Evolutionary conservation across 2,797 vertebrate genomes (phyloP).

Genomic region (Toxotes lorentzi): DNA sequence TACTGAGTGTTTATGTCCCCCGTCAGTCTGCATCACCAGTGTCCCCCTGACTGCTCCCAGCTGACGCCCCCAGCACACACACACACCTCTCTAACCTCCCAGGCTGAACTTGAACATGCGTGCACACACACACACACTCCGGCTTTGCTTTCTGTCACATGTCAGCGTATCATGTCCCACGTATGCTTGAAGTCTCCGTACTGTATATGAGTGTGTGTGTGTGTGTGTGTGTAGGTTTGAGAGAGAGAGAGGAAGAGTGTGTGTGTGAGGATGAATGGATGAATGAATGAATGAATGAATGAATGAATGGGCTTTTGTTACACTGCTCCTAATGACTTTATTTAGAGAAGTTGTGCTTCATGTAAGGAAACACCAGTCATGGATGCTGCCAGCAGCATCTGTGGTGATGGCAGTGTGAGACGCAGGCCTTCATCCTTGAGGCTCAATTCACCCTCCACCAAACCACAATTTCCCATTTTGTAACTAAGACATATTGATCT

Average conservation of each 20-base stretch:
- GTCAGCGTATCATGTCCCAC: conserved; percentile 72
- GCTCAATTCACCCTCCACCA: conserved; percentile 44
- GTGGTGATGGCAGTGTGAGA: conserved; percentile 84
- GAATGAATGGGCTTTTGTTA: conserved; percentile 84
- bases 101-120: conserved; percentile 64
- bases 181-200: conserved; percentile 26
- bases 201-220: conserved; percentile 21
- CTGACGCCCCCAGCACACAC: conserved; percentile 56
- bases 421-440: conserved; percentile 81
- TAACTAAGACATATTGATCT: conserved; percentile 86
- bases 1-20: conserved; percentile 82
- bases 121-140: conserved; percentile 37
- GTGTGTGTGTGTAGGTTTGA: conserved; percentile 34
- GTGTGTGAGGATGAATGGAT: conserved; percentile 22
- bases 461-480: conserved; percentile 33
- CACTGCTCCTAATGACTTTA: conserved; percentile 88
- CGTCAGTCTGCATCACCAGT: conserved; percentile 83
- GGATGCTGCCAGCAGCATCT: conserved; percentile 87
- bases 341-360: conserved; percentile 93
- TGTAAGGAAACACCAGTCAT: conserved; percentile 92
- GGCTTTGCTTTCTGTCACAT: conserved; percentile 80
- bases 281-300: conserved; percentile 60
- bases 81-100: conserved; percentile 52
- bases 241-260: conserved; percentile 16
- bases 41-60: conserved; percentile 84